Evolutionary conservation across 2,113 vertebrate genomes (phyloP).

Genomic region (Lamprologus callipterus): DNA sequence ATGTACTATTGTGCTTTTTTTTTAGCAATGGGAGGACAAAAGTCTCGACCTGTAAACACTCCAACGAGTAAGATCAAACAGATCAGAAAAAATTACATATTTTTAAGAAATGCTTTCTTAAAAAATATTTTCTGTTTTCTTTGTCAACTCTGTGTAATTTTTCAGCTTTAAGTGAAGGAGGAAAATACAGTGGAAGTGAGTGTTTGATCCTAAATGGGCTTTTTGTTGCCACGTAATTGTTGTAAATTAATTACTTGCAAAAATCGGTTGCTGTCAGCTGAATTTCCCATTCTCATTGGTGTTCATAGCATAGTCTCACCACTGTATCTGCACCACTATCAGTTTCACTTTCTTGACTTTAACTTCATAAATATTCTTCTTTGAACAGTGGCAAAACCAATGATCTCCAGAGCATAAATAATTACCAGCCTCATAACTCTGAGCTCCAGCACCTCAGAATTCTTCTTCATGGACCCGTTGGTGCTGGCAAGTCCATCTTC

Average conservation of each 20-base stretch:
- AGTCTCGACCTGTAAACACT: neutral
- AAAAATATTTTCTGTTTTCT: neutral
- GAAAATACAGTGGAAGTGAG: neutral
- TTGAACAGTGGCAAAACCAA: neutral
- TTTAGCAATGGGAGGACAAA: neutral
- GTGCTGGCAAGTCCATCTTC: neutral
- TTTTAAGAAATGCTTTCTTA: neutral
- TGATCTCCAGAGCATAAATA: rapidly evolving
- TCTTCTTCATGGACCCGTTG: neutral
- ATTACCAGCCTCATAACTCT: neutral
- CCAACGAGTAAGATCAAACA: neutral
- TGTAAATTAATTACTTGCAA: rapidly evolving
- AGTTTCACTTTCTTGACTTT: neutral
- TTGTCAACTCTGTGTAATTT: neutral
- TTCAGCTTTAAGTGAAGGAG: neutral
- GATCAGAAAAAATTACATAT: neutral
- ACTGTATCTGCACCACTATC: neutral
- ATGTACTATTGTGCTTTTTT: neutral
- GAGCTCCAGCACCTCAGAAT: neutral
- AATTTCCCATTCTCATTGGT: neutral
- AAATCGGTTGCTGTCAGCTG: neutral
- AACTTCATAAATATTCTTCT: neutral
- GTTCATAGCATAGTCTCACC: neutral
- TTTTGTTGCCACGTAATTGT: neutral
- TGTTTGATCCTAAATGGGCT: neutral